phyloP scores from a whole-genome alignment of 2,113 vertebrate species.

The Apodemus speciosus region DNA sequence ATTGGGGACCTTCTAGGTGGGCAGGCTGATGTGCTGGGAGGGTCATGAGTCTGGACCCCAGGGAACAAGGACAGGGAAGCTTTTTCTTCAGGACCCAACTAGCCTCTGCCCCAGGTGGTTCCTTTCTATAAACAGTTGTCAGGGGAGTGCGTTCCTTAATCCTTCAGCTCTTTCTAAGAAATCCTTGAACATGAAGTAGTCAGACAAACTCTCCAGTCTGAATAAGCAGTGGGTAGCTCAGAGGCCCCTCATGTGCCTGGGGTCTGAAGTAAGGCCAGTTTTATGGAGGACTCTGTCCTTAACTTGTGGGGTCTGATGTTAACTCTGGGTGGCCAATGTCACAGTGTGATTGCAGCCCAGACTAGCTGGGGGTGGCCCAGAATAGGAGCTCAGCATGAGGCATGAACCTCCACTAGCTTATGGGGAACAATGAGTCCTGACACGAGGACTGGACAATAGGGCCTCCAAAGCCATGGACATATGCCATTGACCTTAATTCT shows the following conservation, averaged over 20 bases:
- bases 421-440: not conserved
- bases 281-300: not conserved
- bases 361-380: not conserved
- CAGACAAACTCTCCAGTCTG: not conserved
- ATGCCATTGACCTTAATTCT: not conserved
- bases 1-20: not conserved
- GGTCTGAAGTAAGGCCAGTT: not conserved
- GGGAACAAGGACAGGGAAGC: not conserved
- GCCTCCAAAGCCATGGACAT: not conserved
- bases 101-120: not conserved
- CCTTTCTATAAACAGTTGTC: not conserved
- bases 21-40: not conserved
- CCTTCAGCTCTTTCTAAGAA: not conserved
- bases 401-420: not conserved
- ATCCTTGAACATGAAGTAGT: not conserved
- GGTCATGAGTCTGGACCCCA: not conserved
- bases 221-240: not conserved
- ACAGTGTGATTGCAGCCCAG: rapidly evolving
- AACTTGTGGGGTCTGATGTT: not conserved
- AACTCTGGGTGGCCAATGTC: not conserved
- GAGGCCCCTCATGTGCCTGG: not conserved
- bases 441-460: not conserved
- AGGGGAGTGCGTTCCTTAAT: not conserved
- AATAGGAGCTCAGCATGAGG: not conserved
- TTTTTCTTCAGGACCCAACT: not conserved